phyloP scores from a whole-genome alignment of 2,888 invertebrate genomes.

The Lissonota sp. region DNA sequence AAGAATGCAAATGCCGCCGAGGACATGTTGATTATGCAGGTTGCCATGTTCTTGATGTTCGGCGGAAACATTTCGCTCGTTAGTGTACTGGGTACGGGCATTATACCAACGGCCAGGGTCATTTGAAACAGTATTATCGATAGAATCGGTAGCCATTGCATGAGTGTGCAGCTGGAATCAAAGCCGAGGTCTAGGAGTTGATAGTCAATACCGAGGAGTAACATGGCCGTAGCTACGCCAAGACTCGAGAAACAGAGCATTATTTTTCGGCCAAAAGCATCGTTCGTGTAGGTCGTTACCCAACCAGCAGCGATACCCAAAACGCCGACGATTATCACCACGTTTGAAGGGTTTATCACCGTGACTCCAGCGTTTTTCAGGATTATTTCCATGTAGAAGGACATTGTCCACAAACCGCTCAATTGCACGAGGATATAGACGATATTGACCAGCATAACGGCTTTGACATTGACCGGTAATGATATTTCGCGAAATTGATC shows the following conservation, averaged over 20 bases:
- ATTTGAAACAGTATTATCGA: constrained; percentile 70
- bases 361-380: constrained; percentile 71
- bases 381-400: constrained; percentile 79
- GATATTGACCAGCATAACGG: constrained; percentile 57
- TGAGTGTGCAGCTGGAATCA: constrained; percentile 63
- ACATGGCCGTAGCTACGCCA: constrained; percentile 70
- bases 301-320: constrained; percentile 71
- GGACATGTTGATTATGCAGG: constrained; percentile 67
- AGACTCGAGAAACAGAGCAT: constrained; percentile 63
- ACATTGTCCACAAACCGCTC: constrained; percentile 68
- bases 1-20: constrained; percentile 68
- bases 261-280: constrained; percentile 61
- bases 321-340: constrained; percentile 76
- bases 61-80: constrained; percentile 73
- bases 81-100: constrained; percentile 70
- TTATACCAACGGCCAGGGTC: constrained; percentile 67
- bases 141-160: constrained; percentile 74
- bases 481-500: constrained; percentile 59
- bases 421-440: constrained; percentile 65
- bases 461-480: constrained; percentile 57
- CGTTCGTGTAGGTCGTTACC: constrained; percentile 71
- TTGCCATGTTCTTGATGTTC: constrained; percentile 71
- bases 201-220: constrained; percentile 70
- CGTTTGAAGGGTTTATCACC: constrained; percentile 70
- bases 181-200: constrained; percentile 69